These are phyloP conservation scores for Hylaeus anthracinus DNA, from an alignment of 1,140 invertebrate species.

Conservation along the genomic window DNA sequence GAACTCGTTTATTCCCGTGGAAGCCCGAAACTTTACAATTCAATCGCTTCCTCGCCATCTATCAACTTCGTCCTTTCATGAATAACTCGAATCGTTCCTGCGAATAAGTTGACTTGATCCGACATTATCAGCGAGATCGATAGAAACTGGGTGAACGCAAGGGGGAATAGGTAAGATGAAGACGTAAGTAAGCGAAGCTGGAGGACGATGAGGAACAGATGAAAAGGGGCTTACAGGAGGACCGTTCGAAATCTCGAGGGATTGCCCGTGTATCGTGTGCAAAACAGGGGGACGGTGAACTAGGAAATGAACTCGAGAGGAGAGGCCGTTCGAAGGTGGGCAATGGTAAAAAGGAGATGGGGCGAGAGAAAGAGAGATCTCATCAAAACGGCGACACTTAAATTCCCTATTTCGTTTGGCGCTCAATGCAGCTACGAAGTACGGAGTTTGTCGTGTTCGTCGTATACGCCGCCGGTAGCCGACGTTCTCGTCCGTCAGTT, in stretches of 20 bases:
- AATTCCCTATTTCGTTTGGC: conserved; percentile 73
- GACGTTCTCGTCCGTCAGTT: conserved; percentile 59
- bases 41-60: conserved; percentile 10
- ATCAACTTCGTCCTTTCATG: conserved; percentile 13
- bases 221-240: conserved; percentile 44
- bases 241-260: conserved; percentile 51
- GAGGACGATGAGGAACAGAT: conserved; percentile 40
- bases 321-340: conserved; percentile 4
- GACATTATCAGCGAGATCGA: conserved; percentile 40
- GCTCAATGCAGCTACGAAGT: conserved; percentile 60
- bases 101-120: conserved; percentile 14
- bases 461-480: conserved; percentile 20
- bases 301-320: conserved; percentile 16
- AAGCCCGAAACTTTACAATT: conserved; percentile 31
- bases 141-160: conserved; percentile 7
- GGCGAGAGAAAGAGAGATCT: conserved; percentile 58
- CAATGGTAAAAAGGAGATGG: conserved; percentile 26
- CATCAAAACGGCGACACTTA: conserved; percentile 68
- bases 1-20: not conserved
- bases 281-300: conserved; percentile 38
- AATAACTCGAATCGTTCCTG: conserved; percentile 29
- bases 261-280: conserved; percentile 48
- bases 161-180: conserved; percentile 5
- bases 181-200: conserved; percentile 10
- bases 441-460: conserved; percentile 59